Percentiles rank a stretch among this genome's conserved stretches.
phyloP scores from a whole-genome alignment of 2,113 vertebrate genomes.

The Uropsilus gracilis region DNA sequence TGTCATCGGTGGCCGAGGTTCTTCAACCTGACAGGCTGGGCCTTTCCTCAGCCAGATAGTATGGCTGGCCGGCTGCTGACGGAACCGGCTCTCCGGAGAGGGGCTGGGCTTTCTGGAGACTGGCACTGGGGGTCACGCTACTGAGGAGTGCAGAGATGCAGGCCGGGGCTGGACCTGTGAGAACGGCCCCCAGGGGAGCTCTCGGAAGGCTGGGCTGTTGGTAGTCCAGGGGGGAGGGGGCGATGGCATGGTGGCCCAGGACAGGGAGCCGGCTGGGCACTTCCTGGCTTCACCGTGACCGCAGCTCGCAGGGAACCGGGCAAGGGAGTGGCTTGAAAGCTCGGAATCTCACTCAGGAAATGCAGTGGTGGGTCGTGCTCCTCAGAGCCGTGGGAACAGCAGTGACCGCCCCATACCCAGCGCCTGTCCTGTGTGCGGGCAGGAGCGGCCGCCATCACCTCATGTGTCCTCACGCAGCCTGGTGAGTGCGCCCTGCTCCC shows the following conservation, averaged over 20 bases:
- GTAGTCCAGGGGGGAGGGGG: too few species aligned
- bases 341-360: not conserved
- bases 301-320: not conserved
- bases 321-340: not conserved
- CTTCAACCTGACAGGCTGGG: not conserved
- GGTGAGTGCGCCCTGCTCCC: not conserved
- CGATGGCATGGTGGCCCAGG: not conserved
- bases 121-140: not conserved
- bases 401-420: not conserved
- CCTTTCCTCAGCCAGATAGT: not conserved
- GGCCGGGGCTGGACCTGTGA: too few species aligned
- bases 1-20: not conserved
- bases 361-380: not conserved
- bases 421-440: not conserved
- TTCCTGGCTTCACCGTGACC: not conserved
- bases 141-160: too few species aligned
- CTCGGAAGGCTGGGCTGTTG: fast-evolving
- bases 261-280: not conserved
- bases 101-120: not conserved
- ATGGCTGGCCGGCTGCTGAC: not conserved
- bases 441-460: not conserved
- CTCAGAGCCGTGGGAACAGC: not conserved
- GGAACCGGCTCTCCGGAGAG: not conserved
- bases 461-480: not conserved
- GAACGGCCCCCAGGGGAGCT: not conserved